Percentiles rank a stretch among this genome's conserved stretches.
Conservation (phyloP, 2,113 vertebrate species). For the Tautogolabrus adspersus region DNA sequence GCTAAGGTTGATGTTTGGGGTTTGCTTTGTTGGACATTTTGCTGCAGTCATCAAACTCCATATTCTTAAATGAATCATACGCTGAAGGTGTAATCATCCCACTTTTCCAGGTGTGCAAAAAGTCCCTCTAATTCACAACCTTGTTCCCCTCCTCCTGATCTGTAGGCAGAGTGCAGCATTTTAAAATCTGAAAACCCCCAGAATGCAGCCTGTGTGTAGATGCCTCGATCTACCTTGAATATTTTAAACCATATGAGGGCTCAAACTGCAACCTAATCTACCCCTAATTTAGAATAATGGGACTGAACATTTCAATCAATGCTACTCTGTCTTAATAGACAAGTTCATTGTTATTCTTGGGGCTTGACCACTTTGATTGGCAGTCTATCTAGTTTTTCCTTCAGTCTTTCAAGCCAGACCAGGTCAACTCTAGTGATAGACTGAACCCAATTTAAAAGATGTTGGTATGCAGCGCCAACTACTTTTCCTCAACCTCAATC, state of each 20-base stretch:
- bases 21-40: slow-evolving; percentile 45
- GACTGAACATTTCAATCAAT: neutral
- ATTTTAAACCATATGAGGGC: neutral
- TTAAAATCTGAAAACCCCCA: neutral
- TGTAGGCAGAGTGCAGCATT: neutral
- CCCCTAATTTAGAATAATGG: neutral
- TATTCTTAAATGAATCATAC: slow-evolving; percentile 36
- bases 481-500: slow-evolving; percentile 1
- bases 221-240: neutral
- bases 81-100: slow-evolving; percentile 60
- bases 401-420: slow-evolving; percentile 5
- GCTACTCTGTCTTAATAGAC: neutral
- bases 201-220: neutral
- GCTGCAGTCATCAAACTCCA: slow-evolving; percentile 54
- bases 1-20: slow-evolving; percentile 8
- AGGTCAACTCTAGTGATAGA: neutral
- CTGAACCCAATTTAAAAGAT: neutral
- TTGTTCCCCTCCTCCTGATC: slow-evolving; percentile 12
- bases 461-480: slow-evolving; percentile 11
- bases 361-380: neutral
- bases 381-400: neutral
- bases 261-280: slow-evolving; percentile 4
- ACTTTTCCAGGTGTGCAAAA: slow-evolving; percentile 56
- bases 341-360: slow-evolving; percentile 10
- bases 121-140: slow-evolving; percentile 36